Conservation (phyloP, 2,888 invertebrate species). For the Gortyna flavago region DNA sequence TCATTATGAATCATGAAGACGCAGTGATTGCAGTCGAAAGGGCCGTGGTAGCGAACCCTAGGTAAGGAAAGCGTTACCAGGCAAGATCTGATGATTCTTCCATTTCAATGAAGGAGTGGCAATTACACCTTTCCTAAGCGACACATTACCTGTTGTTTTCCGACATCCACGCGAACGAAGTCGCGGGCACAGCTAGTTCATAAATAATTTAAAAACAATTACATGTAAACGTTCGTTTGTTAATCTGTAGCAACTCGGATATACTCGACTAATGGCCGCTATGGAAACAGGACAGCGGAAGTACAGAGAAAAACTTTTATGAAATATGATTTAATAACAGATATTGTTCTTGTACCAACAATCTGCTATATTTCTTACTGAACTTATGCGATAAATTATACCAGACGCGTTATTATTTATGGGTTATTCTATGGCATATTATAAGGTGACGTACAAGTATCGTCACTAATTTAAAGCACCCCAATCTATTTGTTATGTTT, state of each 20-base stretch:
- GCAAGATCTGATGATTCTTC: too few species aligned
- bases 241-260: constrained; percentile 29
- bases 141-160: too few species aligned
- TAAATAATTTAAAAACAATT: constrained; percentile 18
- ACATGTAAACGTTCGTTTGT: constrained; percentile 10
- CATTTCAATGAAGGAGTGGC: too few species aligned
- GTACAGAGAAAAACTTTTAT: constrained; percentile 38
- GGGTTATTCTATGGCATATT: neutral
- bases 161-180: too few species aligned
- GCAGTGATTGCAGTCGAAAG: too few species aligned
- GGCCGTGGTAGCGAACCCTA: too few species aligned
- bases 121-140: too few species aligned
- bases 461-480: neutral
- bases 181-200: too few species aligned
- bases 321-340: constrained; percentile 53
- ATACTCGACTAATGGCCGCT: constrained; percentile 22
- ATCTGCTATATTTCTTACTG: constrained; percentile 21
- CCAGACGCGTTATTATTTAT: constrained; percentile 4
- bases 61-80: too few species aligned
- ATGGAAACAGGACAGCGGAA: constrained; percentile 26
- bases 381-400: constrained; percentile 25
- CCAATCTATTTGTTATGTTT: neutral
- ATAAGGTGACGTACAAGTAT: neutral
- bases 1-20: too few species aligned
- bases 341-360: constrained; percentile 30